Evolutionary conservation across 2,113 vertebrate genomes (phyloP).

Genomic region (Cranoglanis bouderius): DNA sequence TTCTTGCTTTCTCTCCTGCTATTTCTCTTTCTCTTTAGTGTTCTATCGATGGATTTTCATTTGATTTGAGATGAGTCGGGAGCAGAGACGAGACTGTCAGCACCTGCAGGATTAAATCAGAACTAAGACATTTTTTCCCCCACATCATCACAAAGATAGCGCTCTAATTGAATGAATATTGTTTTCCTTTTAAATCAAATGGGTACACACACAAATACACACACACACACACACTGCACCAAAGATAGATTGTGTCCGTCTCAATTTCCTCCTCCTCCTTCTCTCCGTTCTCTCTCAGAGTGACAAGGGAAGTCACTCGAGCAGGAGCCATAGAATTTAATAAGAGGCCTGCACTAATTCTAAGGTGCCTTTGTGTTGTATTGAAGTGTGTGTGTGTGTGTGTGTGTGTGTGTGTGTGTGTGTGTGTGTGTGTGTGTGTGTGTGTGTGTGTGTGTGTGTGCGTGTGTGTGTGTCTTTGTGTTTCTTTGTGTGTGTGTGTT

Average conservation of each 20-base stretch:
- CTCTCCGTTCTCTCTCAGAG: constrained; percentile 33
- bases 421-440: constrained; percentile 29
- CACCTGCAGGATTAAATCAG: constrained; percentile 64
- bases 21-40: constrained; percentile 62
- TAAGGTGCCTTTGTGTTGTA: constrained; percentile 63
- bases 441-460: constrained; percentile 36
- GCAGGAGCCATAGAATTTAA: constrained; percentile 68
- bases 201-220: constrained; percentile 63
- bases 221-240: constrained; percentile 60
- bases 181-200: constrained; percentile 69
- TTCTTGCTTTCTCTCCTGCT: not conserved
- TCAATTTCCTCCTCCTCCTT: not conserved
- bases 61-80: constrained; percentile 67
- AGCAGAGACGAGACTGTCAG: constrained; percentile 48
- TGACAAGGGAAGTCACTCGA: constrained; percentile 60
- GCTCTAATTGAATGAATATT: constrained; percentile 70
- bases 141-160: constrained; percentile 64
- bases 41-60: constrained; percentile 69
- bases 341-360: constrained; percentile 71
- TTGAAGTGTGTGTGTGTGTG: constrained; percentile 45
- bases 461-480: constrained; percentile 21
- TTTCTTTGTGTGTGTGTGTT: constrained; percentile 25
- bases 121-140: constrained; percentile 50
- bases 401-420: constrained; percentile 17
- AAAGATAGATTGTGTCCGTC: constrained; percentile 65